Base-by-base conservation (phyloP, 2,888 invertebrate species). In the Drosophila borborema region DNA sequence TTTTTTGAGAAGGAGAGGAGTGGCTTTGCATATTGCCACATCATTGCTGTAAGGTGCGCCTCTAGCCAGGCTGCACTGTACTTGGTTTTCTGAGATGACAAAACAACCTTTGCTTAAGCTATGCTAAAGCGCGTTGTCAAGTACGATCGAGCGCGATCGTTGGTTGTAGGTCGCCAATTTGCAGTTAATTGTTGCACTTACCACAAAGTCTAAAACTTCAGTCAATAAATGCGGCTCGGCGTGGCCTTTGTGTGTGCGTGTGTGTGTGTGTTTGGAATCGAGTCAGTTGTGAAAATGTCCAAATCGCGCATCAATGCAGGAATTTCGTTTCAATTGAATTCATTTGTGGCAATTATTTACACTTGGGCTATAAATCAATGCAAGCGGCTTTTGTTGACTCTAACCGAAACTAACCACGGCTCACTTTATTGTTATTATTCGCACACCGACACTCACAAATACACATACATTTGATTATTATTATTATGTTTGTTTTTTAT, bases 361-460 rank as follows among this genome's bases (percentile, higher is more conserved):
- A 87, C 86, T 80, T 61, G 54, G 69, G 72, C 70, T 59, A 81
- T 86, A 87, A 87, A 86, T 86, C 86, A 86, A 77, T 83, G 70
- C 53, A 55, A 63, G 65, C 74, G 62, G 43, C 74, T 71, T 46
- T 62, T 72, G 77, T 65, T 66, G 40, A 14, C 61, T 46, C 48
- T 49, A 64, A 34, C 45, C 73, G 76, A 75, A 72, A 31, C 55
- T 49, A 40, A 58, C 60, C 64, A 61, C 65, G 58, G 65, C 51
- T 55, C 59, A 59, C 66, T 36, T 75, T 58, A 51, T 64, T 72
- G 63, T 76, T 75, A 60, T 60, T 60, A 18, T 72, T 67, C 40
- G 10, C 23, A 54, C 38, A 38, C 9, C 40, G n/a, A 36, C 51
- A 51, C 34, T 12, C 14, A 51, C 34, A 12, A 18, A 23, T 9